Evolutionary conservation across 2,888 invertebrate genomes (phyloP).

Genomic region (Lamellibrachia satsuma): DNA sequence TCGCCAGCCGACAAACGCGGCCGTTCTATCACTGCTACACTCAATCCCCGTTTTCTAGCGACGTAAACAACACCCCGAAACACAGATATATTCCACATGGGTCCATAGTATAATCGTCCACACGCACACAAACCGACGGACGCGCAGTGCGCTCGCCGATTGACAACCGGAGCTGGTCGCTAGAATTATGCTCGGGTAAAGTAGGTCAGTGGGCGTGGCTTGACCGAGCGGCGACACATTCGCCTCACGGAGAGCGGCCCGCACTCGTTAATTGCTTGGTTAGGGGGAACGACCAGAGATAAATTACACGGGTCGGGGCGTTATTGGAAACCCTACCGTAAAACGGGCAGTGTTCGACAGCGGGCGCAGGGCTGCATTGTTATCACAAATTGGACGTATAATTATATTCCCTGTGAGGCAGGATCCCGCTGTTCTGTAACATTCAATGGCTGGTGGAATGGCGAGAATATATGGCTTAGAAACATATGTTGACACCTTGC

Average conservation of each 20-base stretch:
- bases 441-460: not conserved
- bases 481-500: not conserved
- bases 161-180: not conserved
- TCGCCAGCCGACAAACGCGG: not conserved
- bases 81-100: not conserved
- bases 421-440: not conserved
- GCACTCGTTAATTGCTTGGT: constrained; percentile 12
- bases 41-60: not conserved
- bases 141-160: not conserved
- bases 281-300: not conserved
- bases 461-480: not conserved
- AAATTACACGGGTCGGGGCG: not conserved
- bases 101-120: not conserved
- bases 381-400: not conserved
- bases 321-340: not conserved
- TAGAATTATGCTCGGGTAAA: not conserved
- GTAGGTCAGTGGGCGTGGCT: not conserved
- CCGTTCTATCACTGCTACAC: not conserved
- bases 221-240: not conserved
- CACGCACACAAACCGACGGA: not conserved
- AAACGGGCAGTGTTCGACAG: not conserved
- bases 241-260: not conserved
- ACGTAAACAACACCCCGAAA: not conserved
- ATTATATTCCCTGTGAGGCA: not conserved
- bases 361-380: not conserved